Percentiles rank a stretch among this genome's conserved stretches.
Evolutionary conservation across 2,888 invertebrate species (phyloP).

Genomic region (Dinocampus coccinellae): DNA sequence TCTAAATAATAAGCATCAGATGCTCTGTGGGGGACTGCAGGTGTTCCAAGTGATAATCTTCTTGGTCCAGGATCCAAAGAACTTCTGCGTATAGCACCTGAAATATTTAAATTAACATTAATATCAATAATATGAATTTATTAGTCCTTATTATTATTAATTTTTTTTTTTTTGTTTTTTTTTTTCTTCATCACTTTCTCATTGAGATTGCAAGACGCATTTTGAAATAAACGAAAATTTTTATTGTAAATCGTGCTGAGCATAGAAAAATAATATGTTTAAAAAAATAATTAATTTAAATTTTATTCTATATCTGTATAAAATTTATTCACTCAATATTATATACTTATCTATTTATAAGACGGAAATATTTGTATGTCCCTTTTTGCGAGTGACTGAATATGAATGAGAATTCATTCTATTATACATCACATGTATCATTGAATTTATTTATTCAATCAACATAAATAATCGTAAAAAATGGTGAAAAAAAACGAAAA

Average conservation of each 20-base stretch:
- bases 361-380: neutral
- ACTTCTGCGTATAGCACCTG: constrained; percentile 84
- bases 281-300: no score
- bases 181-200: no score
- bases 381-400: neutral
- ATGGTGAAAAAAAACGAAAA: neutral
- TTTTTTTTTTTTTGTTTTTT: no score
- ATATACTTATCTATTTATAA: neutral
- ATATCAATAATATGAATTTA: neutral
- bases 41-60: constrained; percentile 82
- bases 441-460: no score
- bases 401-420: neutral
- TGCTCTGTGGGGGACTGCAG: constrained; percentile 74
- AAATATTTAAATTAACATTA: constrained; percentile 47
- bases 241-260: neutral
- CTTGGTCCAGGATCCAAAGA: constrained; percentile 84
- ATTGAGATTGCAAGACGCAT: no score
- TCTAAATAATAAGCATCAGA: constrained; percentile 85
- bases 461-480: neutral
- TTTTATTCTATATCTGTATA: neutral
- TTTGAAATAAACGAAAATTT: neutral
- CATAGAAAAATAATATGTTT: neutral
- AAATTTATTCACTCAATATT: no score
- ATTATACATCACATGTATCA: no score
- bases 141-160: no score